Evolutionary conservation across 2,888 invertebrate species (phyloP), one percentile per base, ranked within the genome.

Genomic region (Diarsia rubi): DNA sequence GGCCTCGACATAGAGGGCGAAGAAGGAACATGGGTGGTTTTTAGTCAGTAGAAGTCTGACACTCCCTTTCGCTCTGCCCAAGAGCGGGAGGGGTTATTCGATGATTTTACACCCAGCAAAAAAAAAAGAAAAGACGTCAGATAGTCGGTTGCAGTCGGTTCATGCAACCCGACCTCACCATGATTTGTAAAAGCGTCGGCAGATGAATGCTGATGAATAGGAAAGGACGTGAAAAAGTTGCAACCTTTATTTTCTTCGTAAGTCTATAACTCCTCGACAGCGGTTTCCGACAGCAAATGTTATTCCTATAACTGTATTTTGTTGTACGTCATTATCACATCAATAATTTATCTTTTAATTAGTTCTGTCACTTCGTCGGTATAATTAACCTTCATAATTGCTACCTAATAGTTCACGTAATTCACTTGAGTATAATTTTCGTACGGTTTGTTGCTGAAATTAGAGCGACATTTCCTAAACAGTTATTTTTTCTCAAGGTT

Each of bases 271-370:
- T 59, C 68, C 62, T 72, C 70, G 42, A 64, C 66, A 64, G 3
- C 64, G 14, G 16, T 27, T 72, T 68, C 62, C 60, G 42, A 31
- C 31, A 64, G 45, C 60, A 63, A 73, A 76, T 70, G 68, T 31
- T 52, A 31, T 68, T 59, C 67, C 21, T 64, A 62, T 67, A 77
- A 75, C 16, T 62, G 66, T 60, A 74, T 82, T 83, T 78, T 79
- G 85, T 86, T 73, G 54, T 42, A 49, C 24, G 4, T 78, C 59
- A 59, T 64, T 37, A 62, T 31, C 47, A 11, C 14, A 62, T 79
- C 4, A 83, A 87, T 87, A 75, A 81, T 78, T 70, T 67, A 79
- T 78, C 57, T 12, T 69, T 47, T 83, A 83, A 83, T 83, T 69
- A 62, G 67, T 54, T 42, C 57, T 19, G 62, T 44, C 37, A 19